Conservation (phyloP, 2,888 invertebrate genomes). For the Aricia artaxerxes region DNA sequence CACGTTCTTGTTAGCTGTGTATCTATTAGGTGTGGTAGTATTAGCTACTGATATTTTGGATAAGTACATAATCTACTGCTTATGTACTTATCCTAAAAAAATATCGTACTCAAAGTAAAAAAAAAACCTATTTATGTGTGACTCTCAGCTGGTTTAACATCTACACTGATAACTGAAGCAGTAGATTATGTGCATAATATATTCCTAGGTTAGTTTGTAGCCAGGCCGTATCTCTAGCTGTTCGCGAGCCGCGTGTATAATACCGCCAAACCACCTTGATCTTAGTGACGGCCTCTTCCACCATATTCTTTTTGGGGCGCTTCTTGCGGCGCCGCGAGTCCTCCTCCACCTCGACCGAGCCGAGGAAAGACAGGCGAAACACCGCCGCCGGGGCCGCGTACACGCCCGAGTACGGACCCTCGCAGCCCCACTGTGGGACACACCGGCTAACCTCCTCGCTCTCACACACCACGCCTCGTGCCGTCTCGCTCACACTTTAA, state of each 20-base stretch:
- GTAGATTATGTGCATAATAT: no score
- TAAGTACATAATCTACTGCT: no score
- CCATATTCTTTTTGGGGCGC: conserved; percentile 93
- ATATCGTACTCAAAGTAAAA: no score
- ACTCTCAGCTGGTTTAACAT: no score
- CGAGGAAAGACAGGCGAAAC: conserved; percentile 90
- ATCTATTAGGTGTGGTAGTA: neutral
- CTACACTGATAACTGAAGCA: no score
- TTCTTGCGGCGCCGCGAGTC: conserved; percentile 87
- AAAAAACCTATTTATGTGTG: no score
- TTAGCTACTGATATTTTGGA: no score
- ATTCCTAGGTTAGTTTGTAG: neutral
- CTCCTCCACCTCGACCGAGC: conserved; percentile 92
- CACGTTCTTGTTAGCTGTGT: neutral
- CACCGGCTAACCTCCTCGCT: conserved; percentile 68
- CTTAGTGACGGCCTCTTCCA: conserved; percentile 92
- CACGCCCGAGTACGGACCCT: conserved; percentile 74
- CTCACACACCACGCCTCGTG: conserved; percentile 47
- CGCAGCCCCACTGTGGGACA: conserved; percentile 70
- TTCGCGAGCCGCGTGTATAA: neutral
- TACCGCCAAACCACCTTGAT: conserved; percentile 85
- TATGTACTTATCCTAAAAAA: no score
- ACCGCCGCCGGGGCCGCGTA: conserved; percentile 85
- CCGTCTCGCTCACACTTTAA: conserved; percentile 35
- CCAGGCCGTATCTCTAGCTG: neutral